Evolutionary conservation across 2,888 invertebrate species (phyloP).

Genomic region (Ectropis crepuscularia): DNA sequence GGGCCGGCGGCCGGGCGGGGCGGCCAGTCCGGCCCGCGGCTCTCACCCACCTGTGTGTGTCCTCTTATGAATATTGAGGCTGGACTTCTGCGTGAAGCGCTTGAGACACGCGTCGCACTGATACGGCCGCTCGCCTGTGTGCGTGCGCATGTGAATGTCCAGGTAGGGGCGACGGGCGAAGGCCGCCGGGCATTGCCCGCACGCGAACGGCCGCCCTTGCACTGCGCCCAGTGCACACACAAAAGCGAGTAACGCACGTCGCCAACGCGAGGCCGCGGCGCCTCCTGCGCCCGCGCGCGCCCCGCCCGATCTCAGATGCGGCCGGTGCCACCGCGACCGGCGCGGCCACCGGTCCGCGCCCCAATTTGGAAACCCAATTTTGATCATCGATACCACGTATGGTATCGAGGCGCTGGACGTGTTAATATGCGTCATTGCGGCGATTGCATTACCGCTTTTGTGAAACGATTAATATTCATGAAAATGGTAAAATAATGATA

Average conservation of each 20-base stretch:
- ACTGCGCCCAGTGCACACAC: conserved; percentile 84
- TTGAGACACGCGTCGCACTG: conserved; percentile 91
- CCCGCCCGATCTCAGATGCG: conserved; percentile 54
- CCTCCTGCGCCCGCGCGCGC: conserved; percentile 53
- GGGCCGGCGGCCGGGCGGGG: conserved; percentile 65
- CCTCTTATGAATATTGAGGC: conserved; percentile 91
- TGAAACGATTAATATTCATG: conserved; percentile 82
- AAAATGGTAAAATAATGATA: conserved; percentile 65
- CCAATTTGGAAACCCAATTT: conserved; percentile 44
- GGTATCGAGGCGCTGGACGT: conserved; percentile 41
- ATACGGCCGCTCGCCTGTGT: conserved; percentile 86
- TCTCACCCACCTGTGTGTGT: conserved; percentile 88
- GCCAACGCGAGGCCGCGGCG: conserved; percentile 67
- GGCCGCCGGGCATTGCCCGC: conserved; percentile 80
- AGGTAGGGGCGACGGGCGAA: conserved; percentile 80
- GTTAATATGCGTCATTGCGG: conserved; percentile 71
- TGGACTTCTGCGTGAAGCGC: conserved; percentile 92
- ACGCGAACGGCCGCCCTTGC: conserved; percentile 78
- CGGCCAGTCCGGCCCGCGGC: conserved; percentile 78
- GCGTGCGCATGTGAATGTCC: conserved; percentile 83
- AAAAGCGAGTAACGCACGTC: conserved; percentile 85
- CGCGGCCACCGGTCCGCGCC: conserved; percentile 41
- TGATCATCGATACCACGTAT: conserved; percentile 49
- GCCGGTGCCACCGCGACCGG: conserved; percentile 33
- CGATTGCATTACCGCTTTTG: conserved; percentile 85